Conservation (phyloP, 2,797 vertebrate species). For the Tragopan temminckii region DNA sequence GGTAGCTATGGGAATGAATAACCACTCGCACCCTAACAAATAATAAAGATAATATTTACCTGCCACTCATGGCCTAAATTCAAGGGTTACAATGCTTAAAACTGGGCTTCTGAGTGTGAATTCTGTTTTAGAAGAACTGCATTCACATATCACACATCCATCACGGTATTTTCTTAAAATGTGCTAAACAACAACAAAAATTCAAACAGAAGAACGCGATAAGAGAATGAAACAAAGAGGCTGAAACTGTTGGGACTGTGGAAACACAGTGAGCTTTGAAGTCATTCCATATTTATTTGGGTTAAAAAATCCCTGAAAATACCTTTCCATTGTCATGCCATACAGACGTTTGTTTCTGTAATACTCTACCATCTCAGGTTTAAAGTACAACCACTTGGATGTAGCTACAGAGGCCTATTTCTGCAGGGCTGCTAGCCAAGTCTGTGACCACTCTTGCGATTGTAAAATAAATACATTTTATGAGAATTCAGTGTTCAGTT, state of each 20-base stretch:
- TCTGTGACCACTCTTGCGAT: constrained; percentile 5
- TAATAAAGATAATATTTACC: background rate
- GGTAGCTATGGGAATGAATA: background rate
- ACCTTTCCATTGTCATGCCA: background rate
- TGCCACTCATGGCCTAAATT: background rate
- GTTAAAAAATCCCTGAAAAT: background rate
- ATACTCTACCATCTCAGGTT: background rate
- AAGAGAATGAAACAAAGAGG: background rate
- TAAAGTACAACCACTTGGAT: constrained; percentile 30
- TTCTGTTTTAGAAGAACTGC: background rate
- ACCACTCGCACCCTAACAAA: background rate
- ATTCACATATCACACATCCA: background rate
- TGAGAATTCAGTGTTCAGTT: background rate
- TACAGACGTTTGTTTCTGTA: background rate
- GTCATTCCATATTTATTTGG: background rate
- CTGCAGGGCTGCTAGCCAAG: background rate
- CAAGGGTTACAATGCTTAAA: background rate
- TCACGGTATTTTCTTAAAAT: background rate
- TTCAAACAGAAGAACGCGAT: background rate
- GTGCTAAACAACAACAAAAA: background rate
- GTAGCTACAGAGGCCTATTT: constrained; percentile 5
- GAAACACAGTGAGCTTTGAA: background rate
- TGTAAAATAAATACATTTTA: background rate
- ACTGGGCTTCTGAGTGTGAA: background rate
- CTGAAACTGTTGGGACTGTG: background rate